These are phyloP conservation scores for Heterotilapia buettikoferi DNA, from an alignment of 2,113 vertebrate species.

Conservation along the genomic window DNA sequence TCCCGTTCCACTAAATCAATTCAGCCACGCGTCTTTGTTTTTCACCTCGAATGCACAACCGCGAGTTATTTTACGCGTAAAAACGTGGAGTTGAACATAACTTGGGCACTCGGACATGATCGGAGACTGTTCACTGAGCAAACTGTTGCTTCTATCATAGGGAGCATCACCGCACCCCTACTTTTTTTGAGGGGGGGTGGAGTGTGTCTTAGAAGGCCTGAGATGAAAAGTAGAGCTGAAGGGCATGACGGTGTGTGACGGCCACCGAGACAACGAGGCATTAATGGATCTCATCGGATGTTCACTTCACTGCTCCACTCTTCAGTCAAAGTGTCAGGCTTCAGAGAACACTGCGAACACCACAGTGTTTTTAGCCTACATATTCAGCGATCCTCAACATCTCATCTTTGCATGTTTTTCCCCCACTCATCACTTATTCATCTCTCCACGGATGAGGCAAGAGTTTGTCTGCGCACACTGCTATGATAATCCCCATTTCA, in stretches of 20 bases:
- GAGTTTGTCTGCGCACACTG: constrained; percentile 11
- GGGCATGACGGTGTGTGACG: constrained; percentile 35
- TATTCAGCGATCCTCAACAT: neutral
- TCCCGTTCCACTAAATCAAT: neutral
- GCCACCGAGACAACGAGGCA: neutral
- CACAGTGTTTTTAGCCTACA: neutral
- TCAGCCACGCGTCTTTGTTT: neutral
- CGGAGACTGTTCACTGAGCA: constrained; percentile 35
- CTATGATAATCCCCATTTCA: constrained; percentile 43
- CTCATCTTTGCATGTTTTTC: neutral
- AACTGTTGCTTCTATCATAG: constrained; percentile 65
- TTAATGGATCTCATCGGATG: neutral
- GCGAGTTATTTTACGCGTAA: neutral
- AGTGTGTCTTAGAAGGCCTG: neutral
- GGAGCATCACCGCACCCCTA: constrained; percentile 39
- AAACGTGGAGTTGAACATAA: constrained; percentile 23
- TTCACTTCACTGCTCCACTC: constrained; percentile 6
- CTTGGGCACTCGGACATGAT: constrained; percentile 33
- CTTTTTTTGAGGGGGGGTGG: neutral
- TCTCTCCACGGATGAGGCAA: constrained; percentile 6
- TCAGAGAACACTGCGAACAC: neutral
- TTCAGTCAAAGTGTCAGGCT: neutral
- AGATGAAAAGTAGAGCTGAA: constrained; percentile 41
- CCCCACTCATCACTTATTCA: constrained; percentile 1
- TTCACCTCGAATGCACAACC: neutral